Conservation (phyloP, 2,888 invertebrate genomes). For the Limulus polyphemus region DNA sequence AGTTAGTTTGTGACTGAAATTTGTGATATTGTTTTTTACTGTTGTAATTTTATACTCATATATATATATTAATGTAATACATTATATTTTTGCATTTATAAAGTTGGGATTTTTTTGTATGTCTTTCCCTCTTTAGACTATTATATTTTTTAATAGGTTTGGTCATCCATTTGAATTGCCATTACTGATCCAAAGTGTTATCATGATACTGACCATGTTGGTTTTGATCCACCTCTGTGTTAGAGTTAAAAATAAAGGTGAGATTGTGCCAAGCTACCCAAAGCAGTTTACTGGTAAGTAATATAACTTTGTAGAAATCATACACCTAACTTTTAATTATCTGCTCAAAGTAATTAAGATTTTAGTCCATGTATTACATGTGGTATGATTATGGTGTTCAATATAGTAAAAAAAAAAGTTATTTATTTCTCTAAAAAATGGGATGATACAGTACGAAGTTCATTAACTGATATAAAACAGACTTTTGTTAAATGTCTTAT, state of each 20-base stretch:
- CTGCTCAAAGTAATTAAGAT: too few species aligned
- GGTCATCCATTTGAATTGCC: constrained; percentile 94
- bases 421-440: too few species aligned
- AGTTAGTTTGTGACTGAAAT: too few species aligned
- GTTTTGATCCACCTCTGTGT: constrained; percentile 88
- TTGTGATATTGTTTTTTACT: too few species aligned
- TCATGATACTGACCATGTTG: constrained; percentile 96
- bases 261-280: constrained; percentile 53
- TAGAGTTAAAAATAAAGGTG: constrained; percentile 64
- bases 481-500: too few species aligned
- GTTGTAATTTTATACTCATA: neutral
- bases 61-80: neutral
- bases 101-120: neutral
- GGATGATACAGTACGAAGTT: too few species aligned
- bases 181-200: constrained; percentile 83
- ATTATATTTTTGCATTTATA: too few species aligned
- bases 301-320: neutral
- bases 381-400: too few species aligned
- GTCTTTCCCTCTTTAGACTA: neutral
- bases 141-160: constrained; percentile 57
- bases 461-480: too few species aligned
- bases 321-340: too few species aligned
- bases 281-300: constrained; percentile 67
- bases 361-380: too few species aligned
- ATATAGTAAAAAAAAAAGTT: too few species aligned